Conservation (phyloP, 2,113 vertebrate genomes). For the Pterophyllum scalare region DNA sequence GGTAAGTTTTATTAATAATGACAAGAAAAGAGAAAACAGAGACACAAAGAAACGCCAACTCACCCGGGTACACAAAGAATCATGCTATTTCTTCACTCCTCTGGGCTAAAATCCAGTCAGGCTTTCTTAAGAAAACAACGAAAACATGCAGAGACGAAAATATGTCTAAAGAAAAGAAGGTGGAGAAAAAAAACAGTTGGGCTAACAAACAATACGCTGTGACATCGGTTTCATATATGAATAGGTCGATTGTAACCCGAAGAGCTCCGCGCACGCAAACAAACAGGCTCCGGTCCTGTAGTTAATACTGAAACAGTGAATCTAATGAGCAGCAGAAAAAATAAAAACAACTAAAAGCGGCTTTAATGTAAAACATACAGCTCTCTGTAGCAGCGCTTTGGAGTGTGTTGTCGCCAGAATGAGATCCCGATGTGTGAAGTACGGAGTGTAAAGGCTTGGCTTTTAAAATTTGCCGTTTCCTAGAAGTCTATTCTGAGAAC, state of each 20-base stretch:
- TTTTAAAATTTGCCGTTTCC: constrained; percentile 81
- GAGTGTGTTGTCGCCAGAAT: constrained; percentile 64
- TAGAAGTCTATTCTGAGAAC: constrained; percentile 85
- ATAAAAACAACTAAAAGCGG: not conserved
- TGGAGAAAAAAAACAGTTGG: not conserved
- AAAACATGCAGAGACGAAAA: not conserved
- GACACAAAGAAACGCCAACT: constrained; percentile 68
- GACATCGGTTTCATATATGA: not conserved
- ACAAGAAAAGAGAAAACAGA: not conserved
- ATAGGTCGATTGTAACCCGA: not conserved
- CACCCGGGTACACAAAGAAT: constrained; percentile 85
- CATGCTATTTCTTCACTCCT: constrained; percentile 71
- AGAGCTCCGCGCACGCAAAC: not conserved
- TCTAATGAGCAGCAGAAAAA: not conserved
- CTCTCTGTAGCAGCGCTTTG: constrained; percentile 7
- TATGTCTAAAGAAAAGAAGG: not conserved
- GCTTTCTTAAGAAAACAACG: not conserved
- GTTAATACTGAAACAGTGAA: not conserved
- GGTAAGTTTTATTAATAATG: not conserved
- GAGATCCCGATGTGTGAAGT: constrained; percentile 64
- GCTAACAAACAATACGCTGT: not conserved
- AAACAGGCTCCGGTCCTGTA: not conserved
- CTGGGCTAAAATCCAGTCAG: constrained; percentile 9
- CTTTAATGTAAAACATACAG: not conserved
- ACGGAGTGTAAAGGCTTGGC: constrained; percentile 74